These are phyloP conservation scores for Petaurus breviceps DNA, from an alignment of 2,113 vertebrate species.

Conservation along the genomic window DNA sequence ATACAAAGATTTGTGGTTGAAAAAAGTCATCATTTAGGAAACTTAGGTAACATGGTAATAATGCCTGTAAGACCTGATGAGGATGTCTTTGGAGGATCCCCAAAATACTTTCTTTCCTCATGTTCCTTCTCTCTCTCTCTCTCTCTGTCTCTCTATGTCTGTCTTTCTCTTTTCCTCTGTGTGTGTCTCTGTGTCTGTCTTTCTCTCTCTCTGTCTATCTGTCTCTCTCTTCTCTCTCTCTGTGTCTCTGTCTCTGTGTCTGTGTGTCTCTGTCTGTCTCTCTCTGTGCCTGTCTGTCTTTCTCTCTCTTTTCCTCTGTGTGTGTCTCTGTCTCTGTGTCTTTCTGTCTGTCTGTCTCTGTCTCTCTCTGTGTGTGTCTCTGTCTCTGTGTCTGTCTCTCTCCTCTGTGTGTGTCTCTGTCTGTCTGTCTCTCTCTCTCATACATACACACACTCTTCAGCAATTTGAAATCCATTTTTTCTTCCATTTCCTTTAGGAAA, in stretches of 20 bases:
- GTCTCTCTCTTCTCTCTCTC: not conserved
- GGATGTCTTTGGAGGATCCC: not conserved
- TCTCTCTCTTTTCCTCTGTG: too few relatives aligned
- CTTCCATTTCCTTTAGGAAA: not conserved
- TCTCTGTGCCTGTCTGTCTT: too few relatives aligned
- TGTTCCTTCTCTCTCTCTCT: not conserved
- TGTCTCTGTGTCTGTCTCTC: too few relatives aligned
- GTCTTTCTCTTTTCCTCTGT: accelerated
- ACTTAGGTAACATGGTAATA: not conserved
- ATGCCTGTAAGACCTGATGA: not conserved
- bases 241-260: not conserved
- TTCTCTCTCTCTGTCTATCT: not conserved
- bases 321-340: too few relatives aligned
- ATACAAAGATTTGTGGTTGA: not conserved
- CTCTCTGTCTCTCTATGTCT: accelerated
- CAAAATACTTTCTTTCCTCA: not conserved
- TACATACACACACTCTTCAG: not conserved
- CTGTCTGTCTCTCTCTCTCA: not conserved
- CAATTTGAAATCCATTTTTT: not conserved
- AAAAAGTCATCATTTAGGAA: not conserved
- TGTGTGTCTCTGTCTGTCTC: not conserved
- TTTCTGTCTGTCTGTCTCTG: not conserved
- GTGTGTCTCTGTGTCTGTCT: not conserved
- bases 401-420: not conserved
- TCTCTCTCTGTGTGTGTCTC: not conserved